A percentile compares a stretch with the other conserved stretches of the same genome.
phyloP scores from a whole-genome alignment of 2,113 vertebrate genomes.

The Chrysochloris asiatica region DNA sequence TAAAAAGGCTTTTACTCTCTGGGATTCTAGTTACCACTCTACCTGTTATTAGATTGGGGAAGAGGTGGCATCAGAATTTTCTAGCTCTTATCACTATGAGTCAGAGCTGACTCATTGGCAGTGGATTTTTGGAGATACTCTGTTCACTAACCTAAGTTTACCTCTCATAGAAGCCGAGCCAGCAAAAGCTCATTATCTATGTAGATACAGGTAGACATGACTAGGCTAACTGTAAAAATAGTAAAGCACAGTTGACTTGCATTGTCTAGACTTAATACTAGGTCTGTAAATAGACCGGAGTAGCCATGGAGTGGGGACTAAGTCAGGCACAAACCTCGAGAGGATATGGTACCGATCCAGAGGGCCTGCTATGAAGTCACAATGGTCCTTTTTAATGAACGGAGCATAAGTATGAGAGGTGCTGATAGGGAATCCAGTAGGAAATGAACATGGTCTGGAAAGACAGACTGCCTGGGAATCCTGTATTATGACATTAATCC shows the following conservation, averaged over 20 bases:
- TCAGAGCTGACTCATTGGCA: no score
- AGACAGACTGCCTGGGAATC: not conserved
- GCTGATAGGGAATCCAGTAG: not conserved
- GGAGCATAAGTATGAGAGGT: no score
- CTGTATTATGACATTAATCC: not conserved
- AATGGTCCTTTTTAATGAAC: not conserved
- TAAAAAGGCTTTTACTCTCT: conserved; percentile 4
- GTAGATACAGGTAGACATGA: not conserved
- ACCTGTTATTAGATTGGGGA: not conserved
- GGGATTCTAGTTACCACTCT: not conserved
- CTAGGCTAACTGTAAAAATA: not conserved
- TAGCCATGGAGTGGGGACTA: not conserved
- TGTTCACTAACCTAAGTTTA: not conserved
- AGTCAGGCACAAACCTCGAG: not conserved
- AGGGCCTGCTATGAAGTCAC: not conserved
- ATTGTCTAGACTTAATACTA: not conserved
- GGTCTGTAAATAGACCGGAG: not conserved
- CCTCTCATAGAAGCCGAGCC: not conserved
- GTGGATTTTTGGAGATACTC: no score
- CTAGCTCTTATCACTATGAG: not conserved
- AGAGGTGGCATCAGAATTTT: not conserved
- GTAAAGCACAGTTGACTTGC: not conserved
- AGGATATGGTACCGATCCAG: not conserved
- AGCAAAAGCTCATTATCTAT: not conserved
- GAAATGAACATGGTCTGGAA: not conserved